Conservation (phyloP, 1,140 invertebrate species). For the Globodera rostochiensis region DNA sequence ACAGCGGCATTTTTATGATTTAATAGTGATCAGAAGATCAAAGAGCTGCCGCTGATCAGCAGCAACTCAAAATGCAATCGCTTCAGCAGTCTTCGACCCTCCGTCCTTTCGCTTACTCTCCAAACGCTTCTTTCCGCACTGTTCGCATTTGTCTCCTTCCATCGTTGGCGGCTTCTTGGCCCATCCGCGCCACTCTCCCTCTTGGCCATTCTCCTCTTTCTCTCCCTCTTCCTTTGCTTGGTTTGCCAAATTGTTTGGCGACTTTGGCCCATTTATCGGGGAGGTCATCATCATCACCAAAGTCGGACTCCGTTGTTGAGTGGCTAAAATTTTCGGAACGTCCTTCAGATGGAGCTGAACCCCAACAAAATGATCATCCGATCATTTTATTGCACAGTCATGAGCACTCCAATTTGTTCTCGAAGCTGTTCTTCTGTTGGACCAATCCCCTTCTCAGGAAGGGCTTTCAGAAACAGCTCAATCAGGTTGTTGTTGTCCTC, state of each 20-base stretch:
- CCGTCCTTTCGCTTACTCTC: background rate
- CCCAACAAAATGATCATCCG: background rate
- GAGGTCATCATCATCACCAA: background rate
- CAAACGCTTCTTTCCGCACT: background rate
- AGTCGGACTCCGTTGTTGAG: background rate
- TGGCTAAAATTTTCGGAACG: background rate
- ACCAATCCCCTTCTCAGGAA: constrained; percentile 57
- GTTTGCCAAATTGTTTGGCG: background rate
- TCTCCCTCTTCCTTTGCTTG: background rate
- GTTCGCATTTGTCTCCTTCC: background rate
- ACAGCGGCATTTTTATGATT: too few relatives aligned
- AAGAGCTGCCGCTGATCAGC: background rate
- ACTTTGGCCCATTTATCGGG: background rate
- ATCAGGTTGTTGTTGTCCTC: constrained; percentile 42
- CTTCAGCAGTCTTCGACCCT: background rate
- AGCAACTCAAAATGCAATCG: too few relatives aligned
- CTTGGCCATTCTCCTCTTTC: background rate
- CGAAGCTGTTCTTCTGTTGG: constrained; percentile 62
- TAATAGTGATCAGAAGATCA: too few relatives aligned
- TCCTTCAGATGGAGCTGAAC: too few relatives aligned
- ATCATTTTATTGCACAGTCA: constrained; percentile 26
- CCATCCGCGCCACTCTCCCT: background rate
- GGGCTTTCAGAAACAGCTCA: constrained; percentile 52
- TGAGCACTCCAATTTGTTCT: constrained; percentile 50
- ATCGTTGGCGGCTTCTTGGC: background rate